A percentile compares a stretch with the other conserved stretches of the same genome.
phyloP scores from a whole-genome alignment of 2,797 vertebrate species.

The Bovichtus variegatus region DNA sequence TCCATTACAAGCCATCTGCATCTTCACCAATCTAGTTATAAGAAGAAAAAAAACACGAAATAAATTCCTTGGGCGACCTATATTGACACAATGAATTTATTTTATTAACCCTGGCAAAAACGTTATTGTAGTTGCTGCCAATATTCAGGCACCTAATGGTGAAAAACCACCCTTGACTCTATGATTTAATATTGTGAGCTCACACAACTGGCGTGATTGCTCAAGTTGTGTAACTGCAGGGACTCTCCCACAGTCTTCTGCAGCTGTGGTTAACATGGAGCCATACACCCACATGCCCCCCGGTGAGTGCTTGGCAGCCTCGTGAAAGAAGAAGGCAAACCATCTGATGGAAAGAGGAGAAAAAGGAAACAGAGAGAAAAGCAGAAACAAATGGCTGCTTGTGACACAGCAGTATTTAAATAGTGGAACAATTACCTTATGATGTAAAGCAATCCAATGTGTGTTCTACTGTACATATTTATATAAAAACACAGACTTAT shows the following conservation, averaged over 20 bases:
- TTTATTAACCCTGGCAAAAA: conserved; percentile 7
- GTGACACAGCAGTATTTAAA: conserved; percentile 23
- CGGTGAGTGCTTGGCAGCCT: conserved; percentile 47
- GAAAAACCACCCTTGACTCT: not conserved
- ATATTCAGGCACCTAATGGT: not conserved
- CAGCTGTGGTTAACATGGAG: conserved; percentile 67
- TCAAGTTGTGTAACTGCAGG: conserved; percentile 34
- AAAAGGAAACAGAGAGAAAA: conserved; percentile 23
- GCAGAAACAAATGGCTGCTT: conserved; percentile 42
- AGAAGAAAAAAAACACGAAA: not conserved
- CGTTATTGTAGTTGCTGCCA: not conserved
- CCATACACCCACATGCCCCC: conserved; percentile 48
- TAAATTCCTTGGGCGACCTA: conserved; percentile 1
- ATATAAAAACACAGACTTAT: not conserved
- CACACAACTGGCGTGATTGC: conserved; percentile 40
- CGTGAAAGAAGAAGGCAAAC: conserved; percentile 25
- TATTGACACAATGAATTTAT: conserved; percentile 27
- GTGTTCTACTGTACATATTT: not conserved
- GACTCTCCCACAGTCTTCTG: conserved; percentile 52
- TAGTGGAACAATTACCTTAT: conserved; percentile 17
- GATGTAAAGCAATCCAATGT: conserved; percentile 13
- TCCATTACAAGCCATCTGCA: conserved; percentile 44
- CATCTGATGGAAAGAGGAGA: conserved; percentile 29
- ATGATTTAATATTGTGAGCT: conserved; percentile 49
- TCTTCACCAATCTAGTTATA: conserved; percentile 5